These are phyloP conservation scores for Halocynthia aurantium DNA, from an alignment of 23 tunicate genomes.

Conservation along the genomic window DNA sequence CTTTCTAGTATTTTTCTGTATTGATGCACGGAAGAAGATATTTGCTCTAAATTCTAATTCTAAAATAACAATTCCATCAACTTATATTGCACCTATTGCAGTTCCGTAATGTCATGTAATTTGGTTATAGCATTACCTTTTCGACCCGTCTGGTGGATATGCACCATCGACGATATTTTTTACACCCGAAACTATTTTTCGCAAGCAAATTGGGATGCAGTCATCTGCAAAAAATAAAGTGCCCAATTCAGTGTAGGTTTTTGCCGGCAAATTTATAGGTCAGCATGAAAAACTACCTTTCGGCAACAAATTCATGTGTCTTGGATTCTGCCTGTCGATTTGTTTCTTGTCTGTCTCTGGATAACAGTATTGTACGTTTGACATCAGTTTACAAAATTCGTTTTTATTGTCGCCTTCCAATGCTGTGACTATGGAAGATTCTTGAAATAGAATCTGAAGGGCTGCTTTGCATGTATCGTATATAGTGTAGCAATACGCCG, in stretches of 20 bases:
- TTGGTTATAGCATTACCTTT: slow-evolving; percentile 45
- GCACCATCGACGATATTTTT: slow-evolving; percentile 35
- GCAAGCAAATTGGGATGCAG: slow-evolving; percentile 54
- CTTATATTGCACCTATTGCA: no score
- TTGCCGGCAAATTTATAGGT: no score
- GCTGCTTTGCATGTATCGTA: neutral
- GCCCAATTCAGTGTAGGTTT: neutral
- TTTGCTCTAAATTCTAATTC: no score
- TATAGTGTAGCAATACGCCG: slow-evolving; percentile 1
- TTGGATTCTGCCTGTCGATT: neutral
- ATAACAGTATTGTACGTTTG: slow-evolving; percentile 1
- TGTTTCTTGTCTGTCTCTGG: slow-evolving; percentile 1
- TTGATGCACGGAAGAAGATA: no score
- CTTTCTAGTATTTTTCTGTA: no score
- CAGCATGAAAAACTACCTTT: neutral
- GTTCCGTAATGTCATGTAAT: no score
- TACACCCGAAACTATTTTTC: slow-evolving; percentile 35
- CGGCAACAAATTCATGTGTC: neutral
- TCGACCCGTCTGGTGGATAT: slow-evolving; percentile 43
- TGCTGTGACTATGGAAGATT: neutral
- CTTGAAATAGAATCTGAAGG: neutral
- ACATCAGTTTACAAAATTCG: no score
- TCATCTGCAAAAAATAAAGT: slow-evolving; percentile 10
- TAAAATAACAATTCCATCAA: no score
- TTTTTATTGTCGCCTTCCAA: neutral